Evolutionary conservation across 2,797 vertebrate species (phyloP), one percentile per base, ranked within the genome.

Genomic region (Malurus leucopterus): DNA sequence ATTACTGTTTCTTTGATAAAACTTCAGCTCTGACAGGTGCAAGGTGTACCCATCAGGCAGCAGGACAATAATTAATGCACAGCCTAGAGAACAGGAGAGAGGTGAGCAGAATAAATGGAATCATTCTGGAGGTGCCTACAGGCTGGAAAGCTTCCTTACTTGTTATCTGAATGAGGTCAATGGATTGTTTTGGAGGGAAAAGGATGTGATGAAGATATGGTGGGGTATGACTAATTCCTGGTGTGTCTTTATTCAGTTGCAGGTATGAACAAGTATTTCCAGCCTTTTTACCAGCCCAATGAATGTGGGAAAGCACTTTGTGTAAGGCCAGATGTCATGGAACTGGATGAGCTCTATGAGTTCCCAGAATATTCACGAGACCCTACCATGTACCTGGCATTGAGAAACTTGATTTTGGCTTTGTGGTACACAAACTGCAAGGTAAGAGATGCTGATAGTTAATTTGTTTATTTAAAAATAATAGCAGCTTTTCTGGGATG

Each of bases 291-390:
- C 93, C 99, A 99, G 96, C 99, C 99, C 40, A 99, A 99, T 8
- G 99, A 99, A 95, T 99, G 99, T 67, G 99, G 99, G 22, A 99
- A 99, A 96, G 99, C 99, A 81, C 97, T 99, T 86, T 99, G 99
- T n/a, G 98, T 99, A 85, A 96, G 99, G 83, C 99, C 99, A 0
- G 99, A 99, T 58, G 99, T 99, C 97, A 99, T 99, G 99, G 99
- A 99, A 96, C 96, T 99, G 86, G 99, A 99, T 53, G 99, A 99
- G 95, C 98, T 99, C 64, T 99, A 99, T 27, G 99, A 99, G 97
- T 99, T 99, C 93, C 99, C 99, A 8, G 99, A 99, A 90, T 99
- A 99, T 93, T 99, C 99, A 51, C 97, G 99, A 1, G 99, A 99
- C 81, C 99, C 99, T 49, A 99, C 99, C 74, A 99, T 99, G 98